phyloP scores from a whole-genome alignment of 2,113 vertebrate genomes.

The Hiodon alosoides region DNA sequence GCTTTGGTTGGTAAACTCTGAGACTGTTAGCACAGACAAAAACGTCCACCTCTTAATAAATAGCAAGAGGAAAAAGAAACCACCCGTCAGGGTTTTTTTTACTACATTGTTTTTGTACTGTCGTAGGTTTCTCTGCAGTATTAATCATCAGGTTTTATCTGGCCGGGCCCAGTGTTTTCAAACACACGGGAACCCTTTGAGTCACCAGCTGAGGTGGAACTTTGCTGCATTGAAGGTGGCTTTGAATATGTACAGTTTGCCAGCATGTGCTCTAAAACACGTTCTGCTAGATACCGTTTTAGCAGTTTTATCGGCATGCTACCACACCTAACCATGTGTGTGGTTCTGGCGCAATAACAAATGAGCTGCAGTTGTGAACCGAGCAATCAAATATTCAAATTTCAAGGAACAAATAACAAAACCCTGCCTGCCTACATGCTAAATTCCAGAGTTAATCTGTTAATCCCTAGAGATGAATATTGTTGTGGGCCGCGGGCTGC shows the following conservation, averaged over 20 bases:
- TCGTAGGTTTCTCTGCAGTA: not conserved
- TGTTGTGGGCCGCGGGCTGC: no score
- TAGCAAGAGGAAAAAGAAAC: no score
- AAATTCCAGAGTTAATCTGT: no score
- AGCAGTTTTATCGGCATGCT: slow-evolving; percentile 6
- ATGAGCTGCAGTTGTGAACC: not conserved
- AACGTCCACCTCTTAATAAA: not conserved
- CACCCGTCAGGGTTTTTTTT: not conserved
- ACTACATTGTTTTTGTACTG: not conserved
- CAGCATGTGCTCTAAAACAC: slow-evolving; percentile 1
- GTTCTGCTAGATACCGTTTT: slow-evolving; percentile 16
- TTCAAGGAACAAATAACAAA: no score
- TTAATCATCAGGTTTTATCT: slow-evolving; percentile 1
- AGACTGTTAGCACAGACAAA: not conserved
- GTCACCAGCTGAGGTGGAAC: slow-evolving; percentile 8
- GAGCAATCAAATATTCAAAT: no score
- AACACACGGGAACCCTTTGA: slow-evolving; percentile 16
- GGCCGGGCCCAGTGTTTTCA: not conserved
- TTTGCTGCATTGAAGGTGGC: not conserved
- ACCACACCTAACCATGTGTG: not conserved
- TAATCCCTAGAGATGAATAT: no score
- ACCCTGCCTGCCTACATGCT: no score
- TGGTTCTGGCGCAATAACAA: not conserved
- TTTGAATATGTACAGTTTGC: not conserved
- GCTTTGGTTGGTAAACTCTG: not conserved